Conservation (phyloP, 2,113 vertebrate species). For the Brachyhypopomus gauderio region DNA sequence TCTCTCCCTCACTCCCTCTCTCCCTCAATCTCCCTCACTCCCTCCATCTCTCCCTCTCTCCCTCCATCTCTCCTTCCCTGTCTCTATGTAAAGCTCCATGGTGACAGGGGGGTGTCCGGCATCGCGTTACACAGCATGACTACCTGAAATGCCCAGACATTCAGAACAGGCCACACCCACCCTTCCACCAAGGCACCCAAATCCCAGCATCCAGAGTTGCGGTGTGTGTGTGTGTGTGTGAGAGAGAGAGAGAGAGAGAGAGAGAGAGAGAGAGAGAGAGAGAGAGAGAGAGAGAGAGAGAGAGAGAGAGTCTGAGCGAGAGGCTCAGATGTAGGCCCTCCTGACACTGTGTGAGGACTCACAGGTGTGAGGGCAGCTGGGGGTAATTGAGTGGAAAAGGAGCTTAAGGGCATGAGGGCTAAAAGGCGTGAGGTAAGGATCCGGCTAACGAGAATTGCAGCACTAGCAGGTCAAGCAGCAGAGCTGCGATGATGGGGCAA, state of each 20-base stretch:
- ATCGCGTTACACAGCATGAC: no score
- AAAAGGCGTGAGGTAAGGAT: constrained; percentile 40
- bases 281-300: background rate
- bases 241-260: background rate
- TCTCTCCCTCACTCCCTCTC: no score
- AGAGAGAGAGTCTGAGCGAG: background rate
- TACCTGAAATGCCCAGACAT: no score
- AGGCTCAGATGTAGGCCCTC: background rate
- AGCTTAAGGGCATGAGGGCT: constrained; percentile 38
- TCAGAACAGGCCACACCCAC: no score
- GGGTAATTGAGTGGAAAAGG: constrained; percentile 58
- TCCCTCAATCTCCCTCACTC: no score
- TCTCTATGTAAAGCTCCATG: no score
- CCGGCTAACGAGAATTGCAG: constrained; percentile 17
- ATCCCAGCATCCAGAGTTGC: no score
- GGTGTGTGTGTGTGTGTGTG: no score
- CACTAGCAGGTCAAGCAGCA: constrained; percentile 35
- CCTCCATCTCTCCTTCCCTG: no score
- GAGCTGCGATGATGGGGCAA: constrained; percentile 22
- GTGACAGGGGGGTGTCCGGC: no score
- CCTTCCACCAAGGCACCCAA: no score
- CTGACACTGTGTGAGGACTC: constrained; percentile 21
- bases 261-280: background rate
- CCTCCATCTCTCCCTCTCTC: no score
- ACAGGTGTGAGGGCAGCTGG: constrained; percentile 57